Base-by-base conservation (phyloP, 2,797 vertebrate species). In the Sciurus vulgaris region DNA sequence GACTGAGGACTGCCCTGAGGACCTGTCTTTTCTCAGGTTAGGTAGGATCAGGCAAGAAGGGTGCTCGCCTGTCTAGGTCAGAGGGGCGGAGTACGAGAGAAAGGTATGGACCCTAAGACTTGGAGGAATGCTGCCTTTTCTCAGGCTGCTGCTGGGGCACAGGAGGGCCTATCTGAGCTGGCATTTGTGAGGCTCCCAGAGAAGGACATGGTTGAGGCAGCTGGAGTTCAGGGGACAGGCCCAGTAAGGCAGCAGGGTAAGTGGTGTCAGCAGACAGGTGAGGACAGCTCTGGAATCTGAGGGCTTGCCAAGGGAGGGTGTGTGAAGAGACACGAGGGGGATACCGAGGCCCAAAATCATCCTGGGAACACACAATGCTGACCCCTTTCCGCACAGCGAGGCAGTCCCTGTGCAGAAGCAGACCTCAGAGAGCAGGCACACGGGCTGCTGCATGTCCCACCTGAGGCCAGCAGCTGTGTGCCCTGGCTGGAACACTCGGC, bases 381-480 rank as follows among this genome's bases (percentile, higher is more conserved):
- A 7, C 72, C 15, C 13, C 63, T 30, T 41, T 15, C 12, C n/a
- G 44, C 49, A 86, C 35, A 35, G n/a, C 30, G 28, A 22, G 22
- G 3, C 0, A 2, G 4, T 35, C 30, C 26, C 6, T 1, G 15
- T 2, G 24, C 2, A 18, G 44, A 86, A 51, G 88, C 79, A 24
- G 84, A 28, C 6, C 17, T 26, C 7, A 5, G 17, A 14, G 49
- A n/a, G 35, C 13, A 22, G n/a, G 67, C 1, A 22, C 4, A 2
- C 1, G 30, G 54, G 17, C 18, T 1, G 2, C 8, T 4, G 2
- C 49, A 8, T 1, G n/a, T 0, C 0, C 5, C 95, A 99, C 99
- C 99, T 98, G 99, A 99, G 89, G 99, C 99, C 98, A 99, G 99
- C 76, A 99, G 99, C 96, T 99, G 99, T 30, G 99, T 98, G 0